Base-by-base conservation (phyloP, 30 jellyfish, hydroid and myxozoan genomes). In the Hydractinia symbiolongicarpus region DNA sequence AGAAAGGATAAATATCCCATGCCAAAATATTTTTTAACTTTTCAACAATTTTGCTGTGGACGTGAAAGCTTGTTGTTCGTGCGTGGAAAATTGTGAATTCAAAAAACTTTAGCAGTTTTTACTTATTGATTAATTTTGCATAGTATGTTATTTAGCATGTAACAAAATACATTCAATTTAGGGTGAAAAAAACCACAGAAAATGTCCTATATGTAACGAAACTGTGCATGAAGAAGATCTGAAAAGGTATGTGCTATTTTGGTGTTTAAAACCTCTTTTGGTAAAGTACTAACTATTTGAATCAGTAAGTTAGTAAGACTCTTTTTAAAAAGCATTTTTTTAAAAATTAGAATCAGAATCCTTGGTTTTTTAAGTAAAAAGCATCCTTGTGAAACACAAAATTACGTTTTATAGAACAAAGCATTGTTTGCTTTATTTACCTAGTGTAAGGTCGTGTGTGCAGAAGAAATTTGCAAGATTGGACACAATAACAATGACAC, bases 191-290 rank as follows among this genome's bases (percentile, higher is more conserved):
- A 82, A 82, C 50, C 82, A 88, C 88, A 82, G 90, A 64, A 85
- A 90, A 67, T 90, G 97, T 61, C 97, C 97, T 15, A 90, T 90
- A 5, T 90, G 97, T 69, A 84, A 67, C 81, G 97, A 85, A 81
- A 88, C 95, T 4, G 82, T 85, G 53, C 81, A 60, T 30, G 82
- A 85, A 10, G 88, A 85, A 40, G 97, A 90, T 72, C 76, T 90
- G 76, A 90, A 82, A 71, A 90, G 97, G 97, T 77, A 15, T 53
- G 66, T 13, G 9, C 51, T 61, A 66, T 9, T 4, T 6, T 64
- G 9, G 2, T 4, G 7, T 6, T 30, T 30, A 30, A 30, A 30
- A 30, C 44, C 2, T 30, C 44, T 30, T 30, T 30, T 30, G 2
- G 1, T 30, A 30, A 30, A 30, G 44, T 30, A 30, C 44, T 30